Evolutionary conservation across 2,113 vertebrate species (phyloP).

Genomic region (Callithrix jacchus): DNA sequence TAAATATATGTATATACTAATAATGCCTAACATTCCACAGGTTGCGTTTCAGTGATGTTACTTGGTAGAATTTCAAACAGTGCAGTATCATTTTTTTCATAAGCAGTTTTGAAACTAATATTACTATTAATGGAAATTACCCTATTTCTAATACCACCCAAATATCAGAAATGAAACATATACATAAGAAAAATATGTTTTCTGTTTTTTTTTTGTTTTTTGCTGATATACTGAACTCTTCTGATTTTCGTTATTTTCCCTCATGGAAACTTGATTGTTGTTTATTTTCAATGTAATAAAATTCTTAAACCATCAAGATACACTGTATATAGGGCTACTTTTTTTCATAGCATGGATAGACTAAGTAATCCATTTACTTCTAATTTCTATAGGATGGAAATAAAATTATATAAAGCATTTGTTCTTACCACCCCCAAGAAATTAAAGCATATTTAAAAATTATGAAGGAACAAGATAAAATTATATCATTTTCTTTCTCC

Average conservation of each 20-base stretch:
- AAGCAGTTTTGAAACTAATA: slow-evolving; percentile 9
- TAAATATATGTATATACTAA: background rate
- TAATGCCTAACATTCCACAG: background rate
- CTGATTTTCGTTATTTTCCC: background rate
- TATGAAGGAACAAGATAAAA: background rate
- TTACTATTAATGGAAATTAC: background rate
- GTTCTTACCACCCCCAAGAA: background rate
- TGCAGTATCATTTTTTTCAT: background rate
- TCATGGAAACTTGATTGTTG: background rate
- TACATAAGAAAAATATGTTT: background rate
- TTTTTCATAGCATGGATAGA: background rate
- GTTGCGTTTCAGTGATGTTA: background rate
- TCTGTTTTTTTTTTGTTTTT: background rate
- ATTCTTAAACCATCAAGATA: background rate
- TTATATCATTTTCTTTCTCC: background rate
- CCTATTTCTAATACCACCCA: background rate
- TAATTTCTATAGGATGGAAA: background rate
- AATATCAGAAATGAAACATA: background rate
- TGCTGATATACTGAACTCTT: background rate
- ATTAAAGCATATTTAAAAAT: background rate
- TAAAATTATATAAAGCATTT: background rate
- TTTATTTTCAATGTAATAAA: background rate
- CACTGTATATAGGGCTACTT: background rate
- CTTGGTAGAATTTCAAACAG: background rate
- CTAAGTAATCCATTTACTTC: background rate